These are phyloP conservation scores for Hypanus sabinus DNA, from an alignment of 2,113 vertebrate genomes.

Conservation along the genomic window DNA sequence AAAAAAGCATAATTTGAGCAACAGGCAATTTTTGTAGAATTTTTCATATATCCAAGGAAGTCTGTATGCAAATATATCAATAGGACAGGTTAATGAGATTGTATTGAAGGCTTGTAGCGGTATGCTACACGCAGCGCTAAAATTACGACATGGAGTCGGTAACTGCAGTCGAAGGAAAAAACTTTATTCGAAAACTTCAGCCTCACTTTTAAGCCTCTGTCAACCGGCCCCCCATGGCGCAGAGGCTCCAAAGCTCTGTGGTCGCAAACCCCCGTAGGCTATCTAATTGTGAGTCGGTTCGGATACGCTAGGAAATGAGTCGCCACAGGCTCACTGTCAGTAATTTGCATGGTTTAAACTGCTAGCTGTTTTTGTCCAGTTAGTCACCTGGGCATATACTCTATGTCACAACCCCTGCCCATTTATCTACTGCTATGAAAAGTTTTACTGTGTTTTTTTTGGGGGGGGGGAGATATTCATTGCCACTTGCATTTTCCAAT, in stretches of 20 bases:
- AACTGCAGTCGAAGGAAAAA: too few relatives aligned
- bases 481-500: neutral
- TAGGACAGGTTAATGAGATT: conserved; percentile 39
- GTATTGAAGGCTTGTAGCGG: neutral
- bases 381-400: neutral
- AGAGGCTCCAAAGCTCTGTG: too few relatives aligned
- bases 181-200: too few relatives aligned
- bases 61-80: conserved; percentile 40
- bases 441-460: neutral
- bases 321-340: neutral
- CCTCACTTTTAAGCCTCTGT: too few relatives aligned
- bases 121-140: too few relatives aligned
- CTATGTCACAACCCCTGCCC: too few relatives aligned
- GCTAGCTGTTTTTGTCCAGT: neutral
- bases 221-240: too few relatives aligned
- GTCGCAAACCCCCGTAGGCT: too few relatives aligned
- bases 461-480: neutral
- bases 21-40: conserved; percentile 38
- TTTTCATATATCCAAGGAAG: conserved; percentile 40
- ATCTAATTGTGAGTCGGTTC: too few relatives aligned
- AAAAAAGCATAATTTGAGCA: neutral
- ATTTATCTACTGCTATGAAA: neutral
- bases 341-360: neutral
- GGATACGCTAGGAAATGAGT: too few relatives aligned
- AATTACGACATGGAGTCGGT: too few relatives aligned